Evolutionary conservation across 2,888 invertebrate species (phyloP).

Genomic region (Acheta domesticus): DNA sequence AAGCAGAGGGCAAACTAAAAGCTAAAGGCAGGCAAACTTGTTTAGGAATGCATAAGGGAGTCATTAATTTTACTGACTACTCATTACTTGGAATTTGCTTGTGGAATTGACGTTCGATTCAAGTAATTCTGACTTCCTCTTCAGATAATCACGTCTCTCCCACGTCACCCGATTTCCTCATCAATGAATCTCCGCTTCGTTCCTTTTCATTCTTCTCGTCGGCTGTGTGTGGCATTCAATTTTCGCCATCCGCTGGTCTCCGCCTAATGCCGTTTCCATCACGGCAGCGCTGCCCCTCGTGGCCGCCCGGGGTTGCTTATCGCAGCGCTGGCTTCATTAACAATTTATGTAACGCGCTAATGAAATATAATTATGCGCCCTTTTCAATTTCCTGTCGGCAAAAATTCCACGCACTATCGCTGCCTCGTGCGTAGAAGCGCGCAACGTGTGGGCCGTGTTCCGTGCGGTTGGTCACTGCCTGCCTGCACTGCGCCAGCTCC

Average conservation of each 20-base stretch:
- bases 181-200: neutral
- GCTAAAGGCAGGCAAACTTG: too few relatives aligned
- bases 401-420: neutral
- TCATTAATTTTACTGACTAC: too few relatives aligned
- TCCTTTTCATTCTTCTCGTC: neutral
- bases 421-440: neutral
- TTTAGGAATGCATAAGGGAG: too few relatives aligned
- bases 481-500: neutral
- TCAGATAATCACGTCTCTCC: too few relatives aligned
- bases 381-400: neutral
- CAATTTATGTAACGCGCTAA: neutral
- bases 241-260: neutral
- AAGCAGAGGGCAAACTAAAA: too few relatives aligned
- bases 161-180: too few relatives aligned
- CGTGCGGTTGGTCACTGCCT: neutral
- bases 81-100: too few relatives aligned
- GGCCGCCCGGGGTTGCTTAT: neutral
- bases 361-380: slow-evolving; percentile 8
- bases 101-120: too few relatives aligned
- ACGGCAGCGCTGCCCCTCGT: neutral
- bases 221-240: neutral
- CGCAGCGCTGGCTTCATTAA: slow-evolving; percentile 4
- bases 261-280: neutral
- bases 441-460: neutral
- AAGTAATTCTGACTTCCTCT: too few relatives aligned